Evolutionary conservation across 2,113 vertebrate species (phyloP), one percentile per base, ranked within the genome.

Genomic region (Myxocyprinus asiaticus): DNA sequence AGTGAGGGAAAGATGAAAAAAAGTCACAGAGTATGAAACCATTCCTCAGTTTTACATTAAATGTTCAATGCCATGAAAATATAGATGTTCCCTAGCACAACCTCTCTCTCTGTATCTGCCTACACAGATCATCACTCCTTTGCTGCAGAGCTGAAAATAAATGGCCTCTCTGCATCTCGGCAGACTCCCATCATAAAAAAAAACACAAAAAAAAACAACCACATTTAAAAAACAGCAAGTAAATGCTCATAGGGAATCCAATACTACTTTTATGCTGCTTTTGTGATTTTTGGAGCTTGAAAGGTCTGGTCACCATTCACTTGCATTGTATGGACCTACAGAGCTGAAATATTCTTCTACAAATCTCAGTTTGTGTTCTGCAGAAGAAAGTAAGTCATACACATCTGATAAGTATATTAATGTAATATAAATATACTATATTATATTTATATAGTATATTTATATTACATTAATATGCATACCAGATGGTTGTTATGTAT

Each of bases 31-130:
- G 43, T 15, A 63, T 61, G 43, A 44, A 55, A 64, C 55, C 10
- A 77, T 76, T 83, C 65, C 44, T 42, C 67, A 56, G n/a, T 72
- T 56, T 51, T 44, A 47, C 17, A 0, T 75, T 59, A n/a, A 66
- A 42, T 4, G 42, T 77, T n/a, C 11, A 2, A 50, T 63, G 4
- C 5, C 2, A 44, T 47, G 6, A 51, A 50, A 5, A 63, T 74
- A 50, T 50, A 42, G 43, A 61, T 9, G 1, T 11, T 73, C 10
- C 14, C 14, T 4, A n/a, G 42, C 51, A 56, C 11, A 51, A 6
- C 22, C 48, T 0, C n/a, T n/a, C 22, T 1, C 33, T 48, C 44
- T 42, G 44, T 6, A n/a, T 50, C 56, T 62, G 58, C 72, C 58
- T 63, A 74, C 11, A 50, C 44, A 33, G 22, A 33, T 74, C 45